Evolutionary conservation across 2,888 invertebrate species (phyloP).

Genomic region (Desoria tigrina): DNA sequence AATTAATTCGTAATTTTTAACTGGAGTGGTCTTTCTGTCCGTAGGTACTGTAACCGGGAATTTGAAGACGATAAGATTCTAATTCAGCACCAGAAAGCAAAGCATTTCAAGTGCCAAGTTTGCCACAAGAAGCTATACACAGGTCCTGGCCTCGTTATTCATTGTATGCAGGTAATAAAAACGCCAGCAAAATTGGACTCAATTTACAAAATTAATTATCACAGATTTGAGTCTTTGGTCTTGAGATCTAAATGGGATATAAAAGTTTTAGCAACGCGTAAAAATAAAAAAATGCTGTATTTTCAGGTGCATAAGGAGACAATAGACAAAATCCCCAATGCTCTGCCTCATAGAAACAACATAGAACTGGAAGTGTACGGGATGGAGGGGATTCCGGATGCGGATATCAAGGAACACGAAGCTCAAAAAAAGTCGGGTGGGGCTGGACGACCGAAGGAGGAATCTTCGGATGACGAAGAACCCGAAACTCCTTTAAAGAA

Average conservation of each 20-base stretch:
- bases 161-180: conserved; percentile 90
- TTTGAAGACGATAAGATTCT: conserved; percentile 99
- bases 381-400: conserved; percentile 98
- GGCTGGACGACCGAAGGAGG: conserved; percentile 39
- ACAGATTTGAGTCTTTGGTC: no score
- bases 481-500: conserved; percentile 25
- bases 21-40: not conserved
- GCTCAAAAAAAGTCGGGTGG: conserved; percentile 65
- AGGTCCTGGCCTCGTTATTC: conserved; percentile 96
- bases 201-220: no score
- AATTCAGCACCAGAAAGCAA: conserved; percentile 99
- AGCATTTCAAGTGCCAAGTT: conserved; percentile 99
- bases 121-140: conserved; percentile 99
- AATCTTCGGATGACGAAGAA: conserved; percentile 45
- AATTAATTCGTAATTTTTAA: no score
- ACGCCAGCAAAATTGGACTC: conserved; percentile 11
- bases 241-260: no score
- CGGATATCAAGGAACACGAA: conserved; percentile 92
- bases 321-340: conserved; percentile 99
- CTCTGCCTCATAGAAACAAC: conserved; percentile 93
- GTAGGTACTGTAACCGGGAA: conserved; percentile 98
- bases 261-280: no score
- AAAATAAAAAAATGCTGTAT: no score
- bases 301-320: conserved; percentile 96
- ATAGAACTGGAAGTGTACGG: conserved; percentile 99